Evolutionary conservation across 2,113 vertebrate species (phyloP).

Genomic region (Oenanthe melanoleuca): DNA sequence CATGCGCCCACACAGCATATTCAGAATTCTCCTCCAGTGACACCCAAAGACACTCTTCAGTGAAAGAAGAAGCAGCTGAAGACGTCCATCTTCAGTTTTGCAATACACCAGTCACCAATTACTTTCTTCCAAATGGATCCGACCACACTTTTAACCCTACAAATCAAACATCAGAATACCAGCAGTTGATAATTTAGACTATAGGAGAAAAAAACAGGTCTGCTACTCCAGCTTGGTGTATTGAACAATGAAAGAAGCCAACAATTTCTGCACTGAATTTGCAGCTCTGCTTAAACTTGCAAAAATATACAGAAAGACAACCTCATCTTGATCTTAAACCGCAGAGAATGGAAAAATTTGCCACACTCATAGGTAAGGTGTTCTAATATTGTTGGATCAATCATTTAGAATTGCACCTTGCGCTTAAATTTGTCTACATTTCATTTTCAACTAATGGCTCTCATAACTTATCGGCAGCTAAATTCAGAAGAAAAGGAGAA

Average conservation of each 20-base stretch:
- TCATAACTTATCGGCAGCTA: neutral
- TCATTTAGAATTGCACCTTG: neutral
- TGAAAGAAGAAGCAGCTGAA: neutral
- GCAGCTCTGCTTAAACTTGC: neutral
- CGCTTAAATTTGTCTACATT: neutral
- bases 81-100: neutral
- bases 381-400: neutral
- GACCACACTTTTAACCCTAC: slow-evolving; percentile 84
- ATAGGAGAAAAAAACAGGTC: neutral
- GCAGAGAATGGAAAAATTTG: neutral
- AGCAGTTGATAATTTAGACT: neutral
- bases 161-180: slow-evolving; percentile 53
- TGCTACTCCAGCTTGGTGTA: neutral
- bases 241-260: neutral
- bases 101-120: neutral
- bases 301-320: neutral
- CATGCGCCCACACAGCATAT: neutral
- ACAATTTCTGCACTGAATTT: neutral
- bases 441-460: neutral
- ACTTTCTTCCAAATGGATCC: slow-evolving; percentile 83
- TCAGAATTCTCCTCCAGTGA: neutral
- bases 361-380: neutral
- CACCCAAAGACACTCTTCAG: neutral
- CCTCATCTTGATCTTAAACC: neutral
- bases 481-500: neutral